Evolutionary conservation across 2,888 invertebrate genomes (phyloP).

Genomic region (Seladonia tumulorum): DNA sequence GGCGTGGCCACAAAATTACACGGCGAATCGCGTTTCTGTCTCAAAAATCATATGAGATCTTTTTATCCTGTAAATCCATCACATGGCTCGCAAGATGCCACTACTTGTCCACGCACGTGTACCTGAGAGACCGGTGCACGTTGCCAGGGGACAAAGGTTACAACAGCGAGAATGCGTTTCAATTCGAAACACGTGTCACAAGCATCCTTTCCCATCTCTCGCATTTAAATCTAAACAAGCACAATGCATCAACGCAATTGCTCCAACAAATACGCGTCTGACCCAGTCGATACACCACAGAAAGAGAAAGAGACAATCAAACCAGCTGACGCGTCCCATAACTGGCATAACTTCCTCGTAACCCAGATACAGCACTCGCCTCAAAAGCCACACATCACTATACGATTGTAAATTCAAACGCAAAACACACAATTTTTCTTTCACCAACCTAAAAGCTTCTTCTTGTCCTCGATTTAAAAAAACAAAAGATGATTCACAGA

Average conservation of each 20-base stretch:
- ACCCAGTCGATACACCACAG: neutral
- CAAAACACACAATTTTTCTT: neutral
- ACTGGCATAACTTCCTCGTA: neutral
- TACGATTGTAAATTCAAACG: neutral
- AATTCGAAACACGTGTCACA: neutral
- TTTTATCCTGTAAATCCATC: neutral
- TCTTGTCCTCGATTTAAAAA: neutral
- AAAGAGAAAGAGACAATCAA: neutral
- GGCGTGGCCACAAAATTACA: too few species aligned
- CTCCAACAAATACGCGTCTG: neutral
- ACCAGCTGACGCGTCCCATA: neutral
- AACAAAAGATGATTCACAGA: neutral
- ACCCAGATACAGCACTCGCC: neutral
- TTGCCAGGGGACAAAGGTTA: neutral
- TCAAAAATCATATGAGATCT: too few species aligned
- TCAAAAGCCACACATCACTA: neutral
- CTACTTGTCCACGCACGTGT: constrained; percentile 57
- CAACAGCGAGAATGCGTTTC: neutral
- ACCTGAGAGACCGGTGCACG: constrained; percentile 20
- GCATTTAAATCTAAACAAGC: neutral
- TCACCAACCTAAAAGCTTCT: constrained; percentile 43
- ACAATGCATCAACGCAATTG: neutral
- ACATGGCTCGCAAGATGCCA: constrained; percentile 58
- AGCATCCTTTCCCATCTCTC: neutral
- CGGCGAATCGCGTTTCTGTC: too few species aligned